Base-by-base conservation (phyloP, 2,888 invertebrate genomes). In the Tetragonula carbonaria region DNA sequence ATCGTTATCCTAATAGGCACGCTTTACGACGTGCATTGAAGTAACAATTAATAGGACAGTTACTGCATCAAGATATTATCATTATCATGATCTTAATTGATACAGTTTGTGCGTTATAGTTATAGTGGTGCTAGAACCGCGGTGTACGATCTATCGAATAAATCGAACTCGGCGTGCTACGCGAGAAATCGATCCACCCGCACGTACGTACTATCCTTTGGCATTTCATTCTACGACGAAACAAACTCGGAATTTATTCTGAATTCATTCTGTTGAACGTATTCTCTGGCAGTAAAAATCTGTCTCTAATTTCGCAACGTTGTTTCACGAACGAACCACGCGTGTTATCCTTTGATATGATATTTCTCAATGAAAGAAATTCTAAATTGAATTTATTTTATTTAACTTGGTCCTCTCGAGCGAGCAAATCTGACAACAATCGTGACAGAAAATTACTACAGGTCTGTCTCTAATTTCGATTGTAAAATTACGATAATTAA, bases 41-140 rank as follows among this genome's bases (percentile, higher is more conserved):
- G 21, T 71, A 71, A 78, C 79, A 78, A 80, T 80, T 70, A 70
- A 80, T 71, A 78, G 70, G 65, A 71, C 50, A 59, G 71, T 78
- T 50, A 51, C 38, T 16, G 63, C 38, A 71, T 65, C 70, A 66
- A 80, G 66, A 74, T 79, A 57, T 57, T 71, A 80, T 80, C 80
- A 38, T 80, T 51, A 55, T 38, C 65, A 11, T 33, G 57, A 80
- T 80, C 80, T 80, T 80, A 78, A 80, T 78, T 80, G 79, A 78
- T 80, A 75, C 21, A 75, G 67, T 53, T 55, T 55, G 53, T 21
- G 45, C 23, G 55, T 50, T 63, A 74, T 28, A 38, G 38, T 33
- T 59, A 11, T n/a, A 8, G 28, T 28, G 50, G 45, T 23, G 63
- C 63, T 62, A 50, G 50, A 16, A 63, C 33, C 28, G 4, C 23